phyloP scores from a whole-genome alignment of 2,113 vertebrate genomes.

The Gnathonemus longibarbis region DNA sequence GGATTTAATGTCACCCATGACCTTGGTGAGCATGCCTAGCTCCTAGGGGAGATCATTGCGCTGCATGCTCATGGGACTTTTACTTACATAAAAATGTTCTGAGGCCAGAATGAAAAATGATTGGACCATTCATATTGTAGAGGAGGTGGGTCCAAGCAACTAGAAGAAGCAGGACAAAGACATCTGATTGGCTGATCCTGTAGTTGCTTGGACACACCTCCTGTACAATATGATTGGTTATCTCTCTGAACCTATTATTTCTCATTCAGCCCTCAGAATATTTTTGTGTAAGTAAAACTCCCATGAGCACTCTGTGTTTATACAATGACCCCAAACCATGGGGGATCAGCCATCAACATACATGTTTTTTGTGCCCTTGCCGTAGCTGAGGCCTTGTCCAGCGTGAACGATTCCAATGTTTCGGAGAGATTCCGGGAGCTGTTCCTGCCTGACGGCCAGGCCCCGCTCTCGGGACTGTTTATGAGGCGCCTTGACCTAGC shows the following conservation, averaged over 20 bases:
- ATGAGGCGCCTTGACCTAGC: constrained; percentile 75
- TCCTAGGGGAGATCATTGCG: neutral
- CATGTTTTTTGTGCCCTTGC: neutral
- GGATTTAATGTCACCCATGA: constrained; percentile 94
- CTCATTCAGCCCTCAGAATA: no score
- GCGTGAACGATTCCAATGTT: constrained; percentile 66
- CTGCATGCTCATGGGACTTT: no score
- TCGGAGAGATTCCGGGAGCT: constrained; percentile 70
- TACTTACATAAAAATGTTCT: no score
- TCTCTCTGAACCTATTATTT: no score
- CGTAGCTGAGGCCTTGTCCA: constrained; percentile 72
- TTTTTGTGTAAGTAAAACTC: no score
- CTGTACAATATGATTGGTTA: no score
- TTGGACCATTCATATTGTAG: no score
- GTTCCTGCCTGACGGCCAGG: constrained; percentile 71
- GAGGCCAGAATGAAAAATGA: no score
- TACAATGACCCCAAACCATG: neutral
- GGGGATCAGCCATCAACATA: neutral
- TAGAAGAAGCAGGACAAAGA: no score
- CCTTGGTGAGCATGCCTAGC: constrained; percentile 66
- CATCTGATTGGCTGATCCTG: no score
- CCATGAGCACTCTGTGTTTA: neutral
- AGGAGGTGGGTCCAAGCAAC: no score
- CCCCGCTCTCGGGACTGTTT: constrained; percentile 67
- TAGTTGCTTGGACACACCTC: no score